These are phyloP conservation scores for Melanotaenia maccullochi DNA, from an alignment of 2,797 vertebrate genomes.

Conservation along the genomic window DNA sequence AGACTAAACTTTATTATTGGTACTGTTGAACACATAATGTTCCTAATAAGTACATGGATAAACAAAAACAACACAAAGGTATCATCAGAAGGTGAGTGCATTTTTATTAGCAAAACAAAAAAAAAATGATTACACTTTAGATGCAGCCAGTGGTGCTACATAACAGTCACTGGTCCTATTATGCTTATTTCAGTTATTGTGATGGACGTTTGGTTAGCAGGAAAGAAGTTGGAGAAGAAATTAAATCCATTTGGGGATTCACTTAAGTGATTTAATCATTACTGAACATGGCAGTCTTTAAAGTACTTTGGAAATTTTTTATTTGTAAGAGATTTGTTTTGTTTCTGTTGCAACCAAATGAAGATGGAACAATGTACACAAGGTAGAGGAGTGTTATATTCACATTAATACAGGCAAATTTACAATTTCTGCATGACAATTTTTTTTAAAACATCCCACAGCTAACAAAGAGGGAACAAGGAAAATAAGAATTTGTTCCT, in stretches of 20 bases:
- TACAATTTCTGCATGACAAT: constrained; percentile 9
- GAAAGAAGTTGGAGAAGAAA: constrained; percentile 11
- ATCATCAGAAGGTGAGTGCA: neutral
- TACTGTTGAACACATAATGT: neutral
- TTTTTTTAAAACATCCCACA: neutral
- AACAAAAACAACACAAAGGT: neutral
- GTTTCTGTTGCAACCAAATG: neutral
- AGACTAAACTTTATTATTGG: neutral
- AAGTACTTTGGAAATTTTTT: neutral
- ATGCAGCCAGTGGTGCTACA: neutral
- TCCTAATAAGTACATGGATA: neutral
- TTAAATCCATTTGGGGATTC: constrained; percentile 4
- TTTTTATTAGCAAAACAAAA: neutral
- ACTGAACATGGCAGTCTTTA: neutral
- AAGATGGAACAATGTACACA: neutral
- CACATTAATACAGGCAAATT: constrained; percentile 2
- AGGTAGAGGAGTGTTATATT: neutral
- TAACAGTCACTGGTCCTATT: constrained; percentile 11
- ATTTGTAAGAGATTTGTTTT: neutral
- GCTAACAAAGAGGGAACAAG: neutral
- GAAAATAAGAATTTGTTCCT: constrained; percentile 10
- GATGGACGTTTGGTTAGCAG: constrained; percentile 20
- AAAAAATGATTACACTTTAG: neutral
- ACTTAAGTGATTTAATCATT: constrained; percentile 2
- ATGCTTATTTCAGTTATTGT: constrained; percentile 23